Percentiles rank a stretch among this genome's conserved stretches.
phyloP scores from a whole-genome alignment of 2,797 vertebrate species.

The Cynodonichthys magdalenae region DNA sequence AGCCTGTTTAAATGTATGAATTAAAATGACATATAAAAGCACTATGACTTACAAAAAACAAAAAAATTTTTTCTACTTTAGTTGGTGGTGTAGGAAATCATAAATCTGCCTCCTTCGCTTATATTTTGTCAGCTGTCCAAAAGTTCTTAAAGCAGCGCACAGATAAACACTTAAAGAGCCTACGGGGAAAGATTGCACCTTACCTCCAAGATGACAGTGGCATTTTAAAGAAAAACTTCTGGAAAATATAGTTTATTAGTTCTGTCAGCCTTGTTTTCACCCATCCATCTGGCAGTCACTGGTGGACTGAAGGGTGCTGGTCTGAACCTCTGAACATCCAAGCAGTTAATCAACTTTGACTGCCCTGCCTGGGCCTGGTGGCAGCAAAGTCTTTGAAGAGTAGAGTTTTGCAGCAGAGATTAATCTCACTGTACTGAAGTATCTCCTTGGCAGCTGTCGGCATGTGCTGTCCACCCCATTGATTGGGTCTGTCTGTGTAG shows the following conservation, averaged over 20 bases:
- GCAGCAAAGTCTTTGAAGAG: constrained; percentile 53
- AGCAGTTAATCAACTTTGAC: constrained; percentile 63
- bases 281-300: constrained; percentile 36
- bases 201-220: not conserved
- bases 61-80: not conserved
- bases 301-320: constrained; percentile 4
- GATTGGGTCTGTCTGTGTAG: constrained; percentile 70
- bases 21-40: not conserved
- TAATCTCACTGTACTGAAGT: constrained; percentile 67
- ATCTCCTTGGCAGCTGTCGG: constrained; percentile 71
- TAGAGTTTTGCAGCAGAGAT: constrained; percentile 53
- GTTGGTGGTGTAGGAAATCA: not conserved
- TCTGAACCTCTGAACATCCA: constrained; percentile 21
- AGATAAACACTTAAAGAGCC: not conserved
- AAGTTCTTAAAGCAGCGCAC: not conserved
- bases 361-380: constrained; percentile 39
- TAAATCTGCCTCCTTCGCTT: not conserved
- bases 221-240: constrained; percentile 10
- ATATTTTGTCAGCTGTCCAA: constrained; percentile 1
- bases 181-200: not conserved
- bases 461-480: constrained; percentile 72
- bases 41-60: not conserved
- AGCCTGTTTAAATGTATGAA: not conserved
- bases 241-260: constrained; percentile 8
- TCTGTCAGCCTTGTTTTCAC: constrained; percentile 4